Conservation (phyloP, 2,113 vertebrate species). For the Orthonyx spaldingii region DNA sequence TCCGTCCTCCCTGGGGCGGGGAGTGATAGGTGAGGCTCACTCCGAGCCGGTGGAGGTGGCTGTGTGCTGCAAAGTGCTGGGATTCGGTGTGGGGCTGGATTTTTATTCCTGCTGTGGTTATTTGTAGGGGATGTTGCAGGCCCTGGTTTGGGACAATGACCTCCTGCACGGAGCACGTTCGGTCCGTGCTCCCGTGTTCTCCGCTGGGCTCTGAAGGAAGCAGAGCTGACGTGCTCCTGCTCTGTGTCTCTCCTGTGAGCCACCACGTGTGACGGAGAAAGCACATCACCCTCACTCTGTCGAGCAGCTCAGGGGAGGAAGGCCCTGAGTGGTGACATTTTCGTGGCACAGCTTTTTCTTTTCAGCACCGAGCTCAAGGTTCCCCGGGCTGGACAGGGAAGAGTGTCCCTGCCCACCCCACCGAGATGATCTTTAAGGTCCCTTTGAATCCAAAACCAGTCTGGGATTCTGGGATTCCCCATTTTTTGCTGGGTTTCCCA, state of each 20-base stretch:
- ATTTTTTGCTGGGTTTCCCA: fast-evolving
- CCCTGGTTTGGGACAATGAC: not conserved
- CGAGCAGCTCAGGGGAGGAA: not conserved
- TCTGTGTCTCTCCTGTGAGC: not conserved
- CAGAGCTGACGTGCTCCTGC: not conserved
- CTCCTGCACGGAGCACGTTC: not conserved
- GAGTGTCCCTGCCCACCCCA: not conserved
- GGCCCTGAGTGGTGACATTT: not conserved
- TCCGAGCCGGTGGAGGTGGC: not conserved
- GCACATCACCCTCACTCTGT: fast-evolving
- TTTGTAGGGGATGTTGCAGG: not conserved
- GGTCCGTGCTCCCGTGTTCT: fast-evolving
- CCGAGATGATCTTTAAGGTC: not conserved
- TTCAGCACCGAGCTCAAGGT: not conserved
- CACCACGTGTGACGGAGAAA: fast-evolving
- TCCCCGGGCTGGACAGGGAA: not conserved
- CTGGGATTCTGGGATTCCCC: not conserved
- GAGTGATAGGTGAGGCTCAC: not conserved
- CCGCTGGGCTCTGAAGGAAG: not conserved
- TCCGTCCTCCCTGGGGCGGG: not conserved
- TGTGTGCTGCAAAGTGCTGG: not conserved
- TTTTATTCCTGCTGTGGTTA: no score
- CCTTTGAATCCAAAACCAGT: not conserved
- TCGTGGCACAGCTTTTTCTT: not conserved
- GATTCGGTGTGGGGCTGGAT: fast-evolving